Base-by-base conservation (phyloP, 2,888 invertebrate genomes). In the Lamellibrachia columna region DNA sequence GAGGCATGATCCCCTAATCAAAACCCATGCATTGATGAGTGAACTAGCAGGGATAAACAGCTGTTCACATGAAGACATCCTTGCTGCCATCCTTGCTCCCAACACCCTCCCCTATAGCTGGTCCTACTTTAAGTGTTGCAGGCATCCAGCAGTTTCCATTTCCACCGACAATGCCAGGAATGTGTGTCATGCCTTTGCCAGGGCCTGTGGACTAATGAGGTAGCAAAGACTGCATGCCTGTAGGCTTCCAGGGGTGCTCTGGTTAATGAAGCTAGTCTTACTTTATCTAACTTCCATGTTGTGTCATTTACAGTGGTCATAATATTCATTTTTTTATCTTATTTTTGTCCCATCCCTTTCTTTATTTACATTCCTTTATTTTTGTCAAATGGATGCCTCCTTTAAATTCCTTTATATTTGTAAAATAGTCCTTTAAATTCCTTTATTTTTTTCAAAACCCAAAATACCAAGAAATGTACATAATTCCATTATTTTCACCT, bases 141-240 rank as follows among this genome's bases (percentile, higher is more conserved):
- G 75, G 22, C 75, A 75, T 75, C 22, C 75, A 75, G 6, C 4
- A 75, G 75, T 75, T 75, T n/a, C 75, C n/a, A 15, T 22, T 75
- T 75, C 15, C 75, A 75, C 15, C 6, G n/a, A 75, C 15, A 75
- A 75, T 75, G 75, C 75, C 75, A 75, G 75, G 75, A 75, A 75
- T 75, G 75, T 75, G 75, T 75, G 15, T n/a, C n/a, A 15, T 15
- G 22, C 6, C 75, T 75, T n/a, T 75, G 75, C 75, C 75, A 3
- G 75, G 75, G 75, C n/a, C 75, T 75, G 75, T 75, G 22, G 22
- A 75, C 75, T 75, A 75, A 75, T 75, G 75, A 75, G n/a, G 75
- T n/a, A 75, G 75, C 75, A 22, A n/a, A n/a, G 22, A 75, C 22
- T 40, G 40, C 40, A 90, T 90, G 90, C n/a, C 90, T 1, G 90